Conservation (phyloP, 2,113 vertebrate species). For the Blennius ocellaris region DNA sequence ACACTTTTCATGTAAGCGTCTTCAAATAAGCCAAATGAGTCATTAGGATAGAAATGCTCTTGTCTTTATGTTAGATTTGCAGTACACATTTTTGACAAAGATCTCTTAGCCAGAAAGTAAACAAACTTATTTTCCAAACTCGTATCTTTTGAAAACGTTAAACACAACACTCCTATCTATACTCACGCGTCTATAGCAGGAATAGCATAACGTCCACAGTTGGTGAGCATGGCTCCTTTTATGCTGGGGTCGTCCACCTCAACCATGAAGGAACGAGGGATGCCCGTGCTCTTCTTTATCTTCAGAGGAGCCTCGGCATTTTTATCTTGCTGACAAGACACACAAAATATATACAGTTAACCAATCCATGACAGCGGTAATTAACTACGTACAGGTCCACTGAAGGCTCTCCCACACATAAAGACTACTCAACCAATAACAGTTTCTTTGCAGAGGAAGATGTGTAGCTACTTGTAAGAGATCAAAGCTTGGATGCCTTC, state of each 20-base stretch:
- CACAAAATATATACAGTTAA: background rate
- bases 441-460: background rate
- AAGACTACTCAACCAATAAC: background rate
- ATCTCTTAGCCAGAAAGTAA: background rate
- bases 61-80: too few relatives aligned
- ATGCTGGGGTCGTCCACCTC: constrained; percentile 96
- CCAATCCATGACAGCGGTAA: too few relatives aligned
- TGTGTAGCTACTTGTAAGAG: background rate
- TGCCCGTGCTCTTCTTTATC: constrained; percentile 97
- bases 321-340: constrained; percentile 87
- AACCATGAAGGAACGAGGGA: constrained; percentile 97
- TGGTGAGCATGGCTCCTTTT: constrained; percentile 97
- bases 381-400: too few relatives aligned
- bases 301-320: constrained; percentile 89
- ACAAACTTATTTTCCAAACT: background rate
- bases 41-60: too few relatives aligned
- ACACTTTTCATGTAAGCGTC: too few relatives aligned
- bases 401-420: too few relatives aligned
- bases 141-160: background rate
- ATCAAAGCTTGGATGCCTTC: too few relatives aligned
- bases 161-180: background rate
- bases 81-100: too few relatives aligned
- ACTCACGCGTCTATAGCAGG: constrained; percentile 97
- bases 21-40: too few relatives aligned
- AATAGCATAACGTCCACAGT: constrained; percentile 94